Base-by-base conservation (phyloP, 2,888 invertebrate genomes). In the Podabrus alpinus region DNA sequence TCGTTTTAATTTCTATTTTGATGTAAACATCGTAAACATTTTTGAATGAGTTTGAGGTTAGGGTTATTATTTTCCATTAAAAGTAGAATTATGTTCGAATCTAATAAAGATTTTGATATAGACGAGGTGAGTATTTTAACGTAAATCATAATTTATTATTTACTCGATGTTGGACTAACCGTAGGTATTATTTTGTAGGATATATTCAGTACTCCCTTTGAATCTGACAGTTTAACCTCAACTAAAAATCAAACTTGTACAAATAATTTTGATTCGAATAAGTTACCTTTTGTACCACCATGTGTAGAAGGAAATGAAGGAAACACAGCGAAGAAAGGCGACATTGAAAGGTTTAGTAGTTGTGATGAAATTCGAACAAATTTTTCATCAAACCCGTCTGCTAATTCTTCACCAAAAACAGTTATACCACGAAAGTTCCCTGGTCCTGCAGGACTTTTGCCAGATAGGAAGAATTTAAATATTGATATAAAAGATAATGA, bases 381-480 rank as follows among this genome's bases (percentile, higher is more conserved):
- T 11, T 13, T 17, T 21, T 0, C 9, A 9, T 11, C 25, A 11
- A 29, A 24, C 10, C 25, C 15, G 10, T 68, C 7, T 0, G 15
- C 9, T 45, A 45, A 16, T 16, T 59, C 19, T 16, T 24, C 66
- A 15, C 7, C 25, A 11, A 77, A 75, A 29, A 80, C 77, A 67
- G 79, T 80, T 11, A 79, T 81, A 9, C 80, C 78, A 75, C 74
- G 83, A 45, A 81, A 80, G 66, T 83, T 82, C 77, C 83, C 83
- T 4, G 83, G 83, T 16, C 83, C 83, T 10, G 83, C 83, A n/a
- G 83, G 83, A 9, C 74, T 83, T 45, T 71, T 83, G 29, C 77
- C 80, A 1, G 80, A 79, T 45, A 73, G 73, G 19, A 71, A 67
- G 13, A 71, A 80, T 16, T 16, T 59, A 66, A 75, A 60, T 71